Evolutionary conservation across 1,140 invertebrate genomes (phyloP).

Genomic region (Bombus soroeensis): DNA sequence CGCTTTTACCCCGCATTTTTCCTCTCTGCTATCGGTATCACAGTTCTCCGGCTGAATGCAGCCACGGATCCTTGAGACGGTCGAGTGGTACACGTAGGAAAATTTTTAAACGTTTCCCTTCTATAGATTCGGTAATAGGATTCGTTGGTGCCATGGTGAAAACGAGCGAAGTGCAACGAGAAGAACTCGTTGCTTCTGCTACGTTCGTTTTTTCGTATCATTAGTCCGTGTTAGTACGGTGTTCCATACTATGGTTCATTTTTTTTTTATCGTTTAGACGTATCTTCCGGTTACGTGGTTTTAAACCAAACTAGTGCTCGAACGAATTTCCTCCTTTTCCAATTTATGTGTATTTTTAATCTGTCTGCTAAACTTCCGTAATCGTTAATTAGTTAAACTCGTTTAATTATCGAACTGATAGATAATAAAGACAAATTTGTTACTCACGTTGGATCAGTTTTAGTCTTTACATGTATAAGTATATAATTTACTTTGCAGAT

Average conservation of each 20-base stretch:
- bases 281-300: neutral
- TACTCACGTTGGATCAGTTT: too few species aligned
- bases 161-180: neutral
- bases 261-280: neutral
- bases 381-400: too few species aligned
- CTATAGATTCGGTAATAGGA: neutral
- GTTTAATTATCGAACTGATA: too few species aligned
- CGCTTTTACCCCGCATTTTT: neutral
- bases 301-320: neutral
- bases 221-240: neutral
- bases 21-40: neutral
- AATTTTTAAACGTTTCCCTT: neutral
- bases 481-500: too few species aligned
- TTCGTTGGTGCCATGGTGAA: neutral
- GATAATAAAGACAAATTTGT: too few species aligned
- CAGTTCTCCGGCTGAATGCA: neutral
- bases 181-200: neutral
- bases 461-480: too few species aligned
- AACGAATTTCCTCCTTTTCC: too few species aligned
- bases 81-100: too few species aligned
- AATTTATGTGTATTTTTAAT: too few species aligned
- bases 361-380: too few species aligned
- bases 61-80: neutral
- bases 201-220: neutral
- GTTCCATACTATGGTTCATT: neutral